Conservation (phyloP, 2,888 invertebrate genomes). For the Hypselothyrea guttata region DNA sequence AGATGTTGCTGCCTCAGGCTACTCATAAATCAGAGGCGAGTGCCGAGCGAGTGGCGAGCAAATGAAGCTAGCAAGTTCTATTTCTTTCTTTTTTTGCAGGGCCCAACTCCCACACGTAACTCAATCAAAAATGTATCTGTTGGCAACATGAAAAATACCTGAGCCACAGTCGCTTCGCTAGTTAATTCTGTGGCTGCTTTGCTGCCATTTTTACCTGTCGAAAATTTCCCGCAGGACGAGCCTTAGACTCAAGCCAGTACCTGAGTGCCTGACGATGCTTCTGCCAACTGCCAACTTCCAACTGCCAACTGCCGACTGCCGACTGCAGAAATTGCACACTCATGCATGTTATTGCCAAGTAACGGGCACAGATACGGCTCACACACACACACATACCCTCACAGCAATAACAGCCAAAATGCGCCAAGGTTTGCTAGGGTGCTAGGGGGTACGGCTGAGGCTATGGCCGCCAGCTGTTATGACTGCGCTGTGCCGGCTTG, state of each 20-base stretch:
- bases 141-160: constrained; percentile 59
- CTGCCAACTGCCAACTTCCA: constrained; percentile 73
- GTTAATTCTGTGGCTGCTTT: constrained; percentile 65
- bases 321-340: constrained; percentile 75
- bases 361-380: constrained; percentile 61
- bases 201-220: constrained; percentile 75
- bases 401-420: constrained; percentile 10
- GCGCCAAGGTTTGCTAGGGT: not conserved
- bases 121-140: constrained; percentile 75
- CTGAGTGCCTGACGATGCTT: constrained; percentile 40
- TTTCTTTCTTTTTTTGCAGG: constrained; percentile 2
- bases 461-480: constrained; percentile 66
- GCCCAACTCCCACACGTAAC: constrained; percentile 57
- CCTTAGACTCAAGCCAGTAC: too few relatives aligned
- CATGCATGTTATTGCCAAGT: constrained; percentile 78
- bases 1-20: constrained; percentile 33
- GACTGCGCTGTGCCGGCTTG: constrained; percentile 69
- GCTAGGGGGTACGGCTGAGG: not conserved
- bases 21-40: constrained; percentile 66
- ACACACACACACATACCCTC: constrained; percentile 1
- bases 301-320: constrained; percentile 72
- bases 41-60: constrained; percentile 49
- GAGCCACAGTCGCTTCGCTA: constrained; percentile 41
- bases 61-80: constrained; percentile 68
- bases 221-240: constrained; percentile 74